Conservation (phyloP, 2,888 invertebrate genomes). For the Campoplex capitator region DNA sequence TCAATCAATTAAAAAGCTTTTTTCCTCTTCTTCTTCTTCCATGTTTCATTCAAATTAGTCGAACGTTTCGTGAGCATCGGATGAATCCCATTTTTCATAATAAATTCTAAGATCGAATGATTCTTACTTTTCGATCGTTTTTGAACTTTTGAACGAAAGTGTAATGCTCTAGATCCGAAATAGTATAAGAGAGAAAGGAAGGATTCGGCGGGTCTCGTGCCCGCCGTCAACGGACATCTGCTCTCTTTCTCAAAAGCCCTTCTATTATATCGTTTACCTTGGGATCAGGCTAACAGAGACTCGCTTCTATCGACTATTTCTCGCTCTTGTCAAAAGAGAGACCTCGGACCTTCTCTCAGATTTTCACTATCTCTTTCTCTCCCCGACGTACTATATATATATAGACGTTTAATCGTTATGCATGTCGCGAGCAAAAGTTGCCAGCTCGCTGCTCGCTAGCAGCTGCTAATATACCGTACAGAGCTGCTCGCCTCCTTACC, state of each 20-base stretch:
- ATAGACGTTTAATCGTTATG: conserved; percentile 22
- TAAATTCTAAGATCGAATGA: no score
- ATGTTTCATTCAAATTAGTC: background rate
- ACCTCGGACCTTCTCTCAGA: conserved; percentile 16
- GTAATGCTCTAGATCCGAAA: background rate
- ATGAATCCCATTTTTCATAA: background rate
- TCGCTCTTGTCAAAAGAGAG: conserved; percentile 45
- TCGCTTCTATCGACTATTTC: conserved; percentile 47
- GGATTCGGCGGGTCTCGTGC: conserved; percentile 57
- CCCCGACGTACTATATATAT: background rate
- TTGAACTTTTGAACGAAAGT: background rate
- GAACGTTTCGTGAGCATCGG: background rate
- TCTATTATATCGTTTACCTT: conserved; percentile 79
- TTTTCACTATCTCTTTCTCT: conserved; percentile 18
- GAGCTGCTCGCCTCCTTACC: conserved; percentile 37
- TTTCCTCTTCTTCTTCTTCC: background rate
- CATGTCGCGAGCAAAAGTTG: conserved; percentile 35
- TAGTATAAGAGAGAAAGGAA: conserved; percentile 37
- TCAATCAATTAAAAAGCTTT: background rate
- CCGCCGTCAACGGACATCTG: conserved; percentile 64
- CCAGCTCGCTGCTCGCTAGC: conserved; percentile 32
- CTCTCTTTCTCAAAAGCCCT: conserved; percentile 76
- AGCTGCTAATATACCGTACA: conserved; percentile 53
- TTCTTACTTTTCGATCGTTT: background rate
- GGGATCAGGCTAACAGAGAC: conserved; percentile 67